Evolutionary conservation across 2,113 vertebrate species (phyloP).

Genomic region (Motacilla tschutschensis): DNA sequence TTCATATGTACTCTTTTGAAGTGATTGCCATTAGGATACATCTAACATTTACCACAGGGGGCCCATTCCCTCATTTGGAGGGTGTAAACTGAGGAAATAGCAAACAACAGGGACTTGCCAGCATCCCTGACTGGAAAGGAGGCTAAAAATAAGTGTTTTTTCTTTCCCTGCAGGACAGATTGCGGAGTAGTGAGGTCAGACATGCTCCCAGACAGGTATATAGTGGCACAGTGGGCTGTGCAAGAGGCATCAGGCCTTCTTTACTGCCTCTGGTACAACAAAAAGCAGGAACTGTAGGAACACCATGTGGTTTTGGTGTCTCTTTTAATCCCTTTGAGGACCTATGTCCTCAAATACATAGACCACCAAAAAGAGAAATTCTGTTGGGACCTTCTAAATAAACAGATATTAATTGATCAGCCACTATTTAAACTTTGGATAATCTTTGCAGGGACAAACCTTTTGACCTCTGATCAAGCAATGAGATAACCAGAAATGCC

Average conservation of each 20-base stretch:
- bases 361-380: slow-evolving; percentile 11
- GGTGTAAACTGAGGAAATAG: not conserved
- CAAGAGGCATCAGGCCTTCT: not conserved
- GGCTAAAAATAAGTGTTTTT: not conserved
- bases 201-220: rapidly evolving
- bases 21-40: not conserved
- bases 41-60: not conserved
- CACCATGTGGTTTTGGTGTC: not conserved
- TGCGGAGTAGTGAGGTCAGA: rapidly evolving
- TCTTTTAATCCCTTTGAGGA: not conserved
- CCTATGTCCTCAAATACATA: not conserved
- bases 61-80: rapidly evolving
- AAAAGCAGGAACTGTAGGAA: not conserved
- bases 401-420: slow-evolving; percentile 2
- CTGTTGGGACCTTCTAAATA: not conserved
- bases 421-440: slow-evolving; percentile 35
- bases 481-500: slow-evolving; percentile 27
- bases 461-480: slow-evolving; percentile 26
- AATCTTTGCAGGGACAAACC: slow-evolving; percentile 14
- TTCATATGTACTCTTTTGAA: not conserved
- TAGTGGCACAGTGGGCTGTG: no score
- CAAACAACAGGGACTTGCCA: not conserved
- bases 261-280: not conserved
- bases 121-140: not conserved
- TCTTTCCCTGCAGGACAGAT: rapidly evolving